A percentile compares a stretch with the other conserved stretches of the same genome.
These are phyloP conservation scores for Himalopsyche kuldschensis DNA, from an alignment of 2,888 invertebrate species.

Conservation along the genomic window DNA sequence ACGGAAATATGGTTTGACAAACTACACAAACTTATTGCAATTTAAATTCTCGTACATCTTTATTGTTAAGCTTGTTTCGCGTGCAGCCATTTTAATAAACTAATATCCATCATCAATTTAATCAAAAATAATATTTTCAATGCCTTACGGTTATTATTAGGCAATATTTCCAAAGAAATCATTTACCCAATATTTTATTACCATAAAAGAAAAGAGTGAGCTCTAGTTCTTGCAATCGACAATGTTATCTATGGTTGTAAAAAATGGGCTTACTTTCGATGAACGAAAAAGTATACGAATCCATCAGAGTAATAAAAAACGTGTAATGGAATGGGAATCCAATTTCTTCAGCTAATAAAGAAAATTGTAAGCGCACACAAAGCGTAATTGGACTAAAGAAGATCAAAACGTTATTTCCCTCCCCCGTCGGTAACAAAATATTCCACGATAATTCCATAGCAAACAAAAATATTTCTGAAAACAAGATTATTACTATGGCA, in stretches of 20 bases:
- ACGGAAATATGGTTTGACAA: no score
- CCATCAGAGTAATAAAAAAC: background rate
- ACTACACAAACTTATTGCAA: no score
- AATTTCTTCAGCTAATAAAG: constrained; percentile 31
- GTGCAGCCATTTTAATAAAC: no score
- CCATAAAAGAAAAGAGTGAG: no score
- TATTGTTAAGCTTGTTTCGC: no score
- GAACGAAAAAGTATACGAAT: background rate
- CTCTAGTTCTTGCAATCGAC: background rate
- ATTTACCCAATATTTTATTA: no score
- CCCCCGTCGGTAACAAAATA: constrained; percentile 24
- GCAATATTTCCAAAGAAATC: no score
- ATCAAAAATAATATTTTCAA: no score
- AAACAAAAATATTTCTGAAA: constrained; percentile 39
- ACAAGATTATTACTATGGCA: constrained; percentile 39
- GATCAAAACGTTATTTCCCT: constrained; percentile 33
- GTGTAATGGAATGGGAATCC: constrained; percentile 25
- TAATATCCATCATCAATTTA: no score
- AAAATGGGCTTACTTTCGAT: background rate
- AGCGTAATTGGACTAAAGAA: constrained; percentile 35
- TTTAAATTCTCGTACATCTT: no score
- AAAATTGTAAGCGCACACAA: constrained; percentile 18
- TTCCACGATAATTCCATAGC: constrained; percentile 35
- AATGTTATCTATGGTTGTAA: background rate
- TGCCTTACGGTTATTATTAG: no score